A percentile compares a stretch with the other conserved stretches of the same genome.
These are phyloP conservation scores for Drosophila mulleri DNA, from an alignment of 2,888 invertebrate genomes.

Conservation along the genomic window DNA sequence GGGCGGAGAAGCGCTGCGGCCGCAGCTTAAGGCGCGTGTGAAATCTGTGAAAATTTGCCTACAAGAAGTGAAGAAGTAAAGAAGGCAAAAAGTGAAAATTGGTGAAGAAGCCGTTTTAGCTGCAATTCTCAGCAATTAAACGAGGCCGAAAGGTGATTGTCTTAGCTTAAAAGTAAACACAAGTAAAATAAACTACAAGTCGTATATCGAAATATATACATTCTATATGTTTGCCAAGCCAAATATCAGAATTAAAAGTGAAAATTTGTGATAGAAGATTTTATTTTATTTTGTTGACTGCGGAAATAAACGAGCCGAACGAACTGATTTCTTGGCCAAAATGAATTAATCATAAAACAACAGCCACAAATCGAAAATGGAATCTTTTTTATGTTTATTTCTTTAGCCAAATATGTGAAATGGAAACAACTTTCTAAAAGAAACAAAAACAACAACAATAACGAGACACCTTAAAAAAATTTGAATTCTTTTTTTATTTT, in stretches of 20 bases:
- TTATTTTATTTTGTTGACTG: not conserved
- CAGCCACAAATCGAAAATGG: constrained; percentile 64
- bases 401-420: constrained; percentile 75
- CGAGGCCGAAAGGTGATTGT: constrained; percentile 32
- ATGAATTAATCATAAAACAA: constrained; percentile 64
- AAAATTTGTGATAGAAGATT: not conserved
- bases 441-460: constrained; percentile 52
- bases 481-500: constrained; percentile 63
- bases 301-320: constrained; percentile 13
- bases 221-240: not conserved
- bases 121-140: constrained; percentile 45
- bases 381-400: constrained; percentile 60
- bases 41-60: constrained; percentile 73
- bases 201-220: not conserved
- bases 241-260: not conserved
- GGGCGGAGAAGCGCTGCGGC: not conserved
- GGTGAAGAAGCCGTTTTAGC: constrained; percentile 30
- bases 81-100: constrained; percentile 68
- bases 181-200: not conserved
- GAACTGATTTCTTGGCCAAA: constrained; percentile 68
- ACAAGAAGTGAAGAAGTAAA: constrained; percentile 16
- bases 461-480: constrained; percentile 42
- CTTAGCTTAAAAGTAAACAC: constrained; percentile 1
- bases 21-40: constrained; percentile 56
- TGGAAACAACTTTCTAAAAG: constrained; percentile 78